Percentiles rank a stretch among this genome's conserved stretches.
Evolutionary conservation across 1,140 invertebrate species (phyloP).

Genomic region (Lepidotrigona ventralis): DNA sequence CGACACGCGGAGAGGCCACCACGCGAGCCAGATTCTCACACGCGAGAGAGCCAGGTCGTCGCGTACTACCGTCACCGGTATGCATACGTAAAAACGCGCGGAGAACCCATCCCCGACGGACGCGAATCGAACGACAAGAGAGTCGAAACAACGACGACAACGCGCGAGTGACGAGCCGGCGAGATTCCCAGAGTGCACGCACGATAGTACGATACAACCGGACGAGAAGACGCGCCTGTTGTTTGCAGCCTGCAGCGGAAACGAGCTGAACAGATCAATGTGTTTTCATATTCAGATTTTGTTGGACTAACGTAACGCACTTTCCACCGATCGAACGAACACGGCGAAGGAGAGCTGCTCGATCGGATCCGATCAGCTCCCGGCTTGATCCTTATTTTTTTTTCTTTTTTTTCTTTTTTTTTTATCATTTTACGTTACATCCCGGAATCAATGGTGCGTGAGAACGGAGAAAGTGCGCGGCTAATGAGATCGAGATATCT

Average conservation of each 20-base stretch:
- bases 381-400: background rate
- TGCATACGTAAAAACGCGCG: conserved; percentile 22
- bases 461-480: conserved; percentile 39
- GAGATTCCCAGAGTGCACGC: no score
- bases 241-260: conserved; percentile 34
- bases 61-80: background rate
- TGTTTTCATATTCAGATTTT: no score
- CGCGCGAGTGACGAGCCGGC: no score
- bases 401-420: no score
- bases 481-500: conserved; percentile 38
- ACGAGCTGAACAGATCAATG: background rate
- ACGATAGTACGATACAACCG: background rate
- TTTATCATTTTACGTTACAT: background rate
- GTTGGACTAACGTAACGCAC: background rate
- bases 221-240: background rate
- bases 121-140: background rate
- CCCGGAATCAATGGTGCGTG: conserved; percentile 24
- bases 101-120: background rate
- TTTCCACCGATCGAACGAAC: background rate
- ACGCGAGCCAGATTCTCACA: conserved; percentile 42
- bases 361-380: background rate
- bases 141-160: background rate
- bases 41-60: conserved; percentile 33
- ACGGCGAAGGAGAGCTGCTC: no score
- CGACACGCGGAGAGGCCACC: conserved; percentile 37